A percentile compares a stretch with the other conserved stretches of the same genome.
Conservation (phyloP, 1,140 invertebrate species). For the Zaprionus nigranus region DNA sequence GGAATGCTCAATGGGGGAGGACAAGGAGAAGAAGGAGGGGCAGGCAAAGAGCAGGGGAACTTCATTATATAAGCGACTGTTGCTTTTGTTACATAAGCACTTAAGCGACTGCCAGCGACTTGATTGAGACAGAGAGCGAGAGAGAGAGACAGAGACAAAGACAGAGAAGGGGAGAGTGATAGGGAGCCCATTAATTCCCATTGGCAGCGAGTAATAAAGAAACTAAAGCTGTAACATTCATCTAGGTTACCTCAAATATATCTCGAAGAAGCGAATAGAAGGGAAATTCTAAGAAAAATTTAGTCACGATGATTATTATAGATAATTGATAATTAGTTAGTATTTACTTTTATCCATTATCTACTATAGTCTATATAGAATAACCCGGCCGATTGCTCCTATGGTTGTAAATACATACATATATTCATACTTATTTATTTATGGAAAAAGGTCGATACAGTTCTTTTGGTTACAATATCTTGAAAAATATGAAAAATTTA, state of each 20-base stretch:
- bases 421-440: too few species aligned
- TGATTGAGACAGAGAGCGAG: neutral
- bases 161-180: neutral
- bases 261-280: neutral
- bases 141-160: neutral
- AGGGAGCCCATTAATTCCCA: neutral
- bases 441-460: too few species aligned
- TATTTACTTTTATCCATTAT: neutral
- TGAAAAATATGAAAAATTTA: too few species aligned
- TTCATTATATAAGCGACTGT: neutral
- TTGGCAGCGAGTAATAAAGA: conserved; percentile 1
- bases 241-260: conserved; percentile 3
- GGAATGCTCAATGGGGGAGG: neutral
- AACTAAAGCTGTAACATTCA: neutral
- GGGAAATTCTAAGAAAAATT: neutral
- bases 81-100: conserved; percentile 8
- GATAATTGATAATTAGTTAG: too few species aligned
- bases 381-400: too few species aligned
- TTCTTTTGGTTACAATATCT: too few species aligned
- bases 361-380: neutral
- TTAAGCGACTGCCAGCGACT: neutral
- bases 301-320: neutral
- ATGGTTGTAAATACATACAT: too few species aligned
- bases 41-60: neutral
- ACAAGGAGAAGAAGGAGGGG: neutral